Base-by-base conservation (phyloP, 2,113 vertebrate genomes). In the Oxyura jamaicensis region DNA sequence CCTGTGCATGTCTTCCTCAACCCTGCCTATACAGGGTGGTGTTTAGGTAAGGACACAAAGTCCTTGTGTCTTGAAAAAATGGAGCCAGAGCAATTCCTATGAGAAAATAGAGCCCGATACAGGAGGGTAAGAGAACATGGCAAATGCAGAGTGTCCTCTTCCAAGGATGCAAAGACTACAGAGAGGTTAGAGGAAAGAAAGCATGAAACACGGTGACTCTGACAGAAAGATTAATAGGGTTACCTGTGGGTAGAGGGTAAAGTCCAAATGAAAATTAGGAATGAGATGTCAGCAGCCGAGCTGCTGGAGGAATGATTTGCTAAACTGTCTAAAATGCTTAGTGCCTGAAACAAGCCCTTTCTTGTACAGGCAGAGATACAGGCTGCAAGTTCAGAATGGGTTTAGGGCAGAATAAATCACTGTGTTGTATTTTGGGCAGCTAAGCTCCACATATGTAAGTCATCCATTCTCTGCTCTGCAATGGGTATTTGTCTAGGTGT, bases 201-300 rank as follows among this genome's bases (percentile, higher is more conserved):
- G 13, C 44, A 65, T 0, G 0, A 90, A 86, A 86, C 39, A 28
- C 65, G 36, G 39, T 2, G 15, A 58, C 42, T 72, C 36, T 88
- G 86, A 93, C 73, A 89, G 71, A 35, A 67, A 91, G 94, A 96
- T 76, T 75, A 92, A 86, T 55, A 69, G 26, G 29, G 67, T 41
- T 91, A 77, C 63, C 83, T 91, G 74, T 7, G 3, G 6, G 11
- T 2, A 11, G 48, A 91, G 53, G 33, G 72, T 48, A n/a, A 92
- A 82, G 56, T 84, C 77, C 52, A 78, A 53, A 63, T 91, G 81
- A 93, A 85, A 92, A 88, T 81, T 6, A 33, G 91, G 89, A 96
- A 94, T 92, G 81, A 95, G 77, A 84, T 82, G 91, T 89, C 96
- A 97, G 69, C 3, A 1, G 69, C 84, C 58, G 16, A n/a, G 59